Evolutionary conservation across 92 coral and sea anemone genomes (phyloP).

Genomic region (Actinernus sp.): DNA sequence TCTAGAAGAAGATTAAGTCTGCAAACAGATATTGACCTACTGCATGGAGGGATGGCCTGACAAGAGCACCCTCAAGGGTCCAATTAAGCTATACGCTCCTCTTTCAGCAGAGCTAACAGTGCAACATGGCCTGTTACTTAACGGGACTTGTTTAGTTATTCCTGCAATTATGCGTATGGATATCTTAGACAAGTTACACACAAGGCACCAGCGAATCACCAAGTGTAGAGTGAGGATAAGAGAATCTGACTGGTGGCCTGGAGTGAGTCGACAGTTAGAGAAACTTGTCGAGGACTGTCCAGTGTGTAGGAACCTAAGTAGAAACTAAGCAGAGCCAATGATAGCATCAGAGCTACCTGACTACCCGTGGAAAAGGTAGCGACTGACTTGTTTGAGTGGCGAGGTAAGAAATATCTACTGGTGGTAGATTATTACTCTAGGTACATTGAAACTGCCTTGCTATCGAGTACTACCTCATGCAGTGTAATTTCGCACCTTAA

Average conservation of each 20-base stretch:
- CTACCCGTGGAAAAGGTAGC: slow-evolving; percentile 50
- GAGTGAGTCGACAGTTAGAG: slow-evolving; percentile 55
- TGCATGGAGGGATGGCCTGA: slow-evolving; percentile 30
- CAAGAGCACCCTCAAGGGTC: slow-evolving; percentile 13
- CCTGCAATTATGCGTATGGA: slow-evolving; percentile 51
- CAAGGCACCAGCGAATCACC: slow-evolving; percentile 52
- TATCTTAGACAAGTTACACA: slow-evolving; percentile 35
- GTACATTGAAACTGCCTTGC: slow-evolving; percentile 35
- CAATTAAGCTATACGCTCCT: slow-evolving; percentile 7
- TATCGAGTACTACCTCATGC: slow-evolving; percentile 22
- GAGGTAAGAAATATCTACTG: slow-evolving; percentile 32
- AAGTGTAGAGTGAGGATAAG: slow-evolving; percentile 57
- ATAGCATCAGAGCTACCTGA: slow-evolving; percentile 32
- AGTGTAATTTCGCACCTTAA: slow-evolving; percentile 29
- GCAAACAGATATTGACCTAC: slow-evolving; percentile 17
- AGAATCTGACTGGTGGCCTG: slow-evolving; percentile 63
- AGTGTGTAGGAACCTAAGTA: slow-evolving; percentile 21
- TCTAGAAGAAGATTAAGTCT: slow-evolving; percentile 26
- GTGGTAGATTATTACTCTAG: slow-evolving; percentile 55
- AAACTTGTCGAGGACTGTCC: slow-evolving; percentile 38
- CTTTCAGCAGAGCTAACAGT: slow-evolving; percentile 22
- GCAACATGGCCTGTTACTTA: too few relatives aligned
- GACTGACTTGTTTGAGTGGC: slow-evolving; percentile 46
- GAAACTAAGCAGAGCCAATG: slow-evolving; percentile 39
- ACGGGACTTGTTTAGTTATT: slow-evolving; percentile 35